These are phyloP conservation scores for Recurvirostra avosetta DNA, from an alignment of 2,113 vertebrate genomes.

Conservation along the genomic window DNA sequence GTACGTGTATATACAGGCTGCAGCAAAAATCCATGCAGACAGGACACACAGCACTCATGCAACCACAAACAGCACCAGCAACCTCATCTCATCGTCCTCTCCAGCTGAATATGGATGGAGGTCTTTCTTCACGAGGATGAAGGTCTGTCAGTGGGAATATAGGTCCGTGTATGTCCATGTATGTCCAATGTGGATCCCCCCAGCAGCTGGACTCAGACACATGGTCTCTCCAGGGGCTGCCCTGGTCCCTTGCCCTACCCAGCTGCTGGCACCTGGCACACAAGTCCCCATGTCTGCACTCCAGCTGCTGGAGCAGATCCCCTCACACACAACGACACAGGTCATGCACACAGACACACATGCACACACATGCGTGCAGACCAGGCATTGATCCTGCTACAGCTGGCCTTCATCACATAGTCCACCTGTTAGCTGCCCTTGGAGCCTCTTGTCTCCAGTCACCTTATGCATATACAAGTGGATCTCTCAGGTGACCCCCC, in stretches of 20 bases:
- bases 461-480: not conserved
- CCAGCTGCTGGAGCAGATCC: not conserved
- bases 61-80: not conserved
- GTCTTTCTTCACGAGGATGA: not conserved
- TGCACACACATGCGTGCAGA: not conserved
- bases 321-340: rapidly evolving
- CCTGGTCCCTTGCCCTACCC: not conserved
- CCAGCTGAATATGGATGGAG: not conserved
- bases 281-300: not conserved
- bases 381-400: not conserved
- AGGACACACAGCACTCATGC: not conserved
- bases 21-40: not conserved
- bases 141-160: not conserved
- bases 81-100: not conserved
- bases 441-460: not conserved
- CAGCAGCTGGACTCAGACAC: not conserved
- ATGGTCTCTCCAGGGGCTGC: not conserved
- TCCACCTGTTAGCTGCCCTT: not conserved
- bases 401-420: not conserved
- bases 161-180: not conserved
- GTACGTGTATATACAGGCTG: not conserved
- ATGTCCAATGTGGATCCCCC: no score
- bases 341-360: not conserved
- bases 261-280: not conserved
- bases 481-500: not conserved